Conservation (phyloP, 2,113 vertebrate genomes). For the Thermophis baileyi region DNA sequence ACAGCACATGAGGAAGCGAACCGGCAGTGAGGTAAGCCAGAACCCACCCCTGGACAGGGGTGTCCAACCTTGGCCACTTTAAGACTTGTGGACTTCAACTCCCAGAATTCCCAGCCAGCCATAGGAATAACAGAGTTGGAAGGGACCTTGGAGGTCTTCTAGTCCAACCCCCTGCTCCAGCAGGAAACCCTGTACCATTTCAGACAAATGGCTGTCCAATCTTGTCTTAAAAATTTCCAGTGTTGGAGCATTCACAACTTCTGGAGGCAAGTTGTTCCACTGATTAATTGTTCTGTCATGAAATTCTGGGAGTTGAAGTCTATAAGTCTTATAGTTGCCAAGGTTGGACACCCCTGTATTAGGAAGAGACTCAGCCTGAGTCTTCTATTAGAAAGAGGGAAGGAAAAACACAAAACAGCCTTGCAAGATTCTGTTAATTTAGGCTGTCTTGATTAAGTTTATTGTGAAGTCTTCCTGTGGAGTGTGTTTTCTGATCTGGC, state of each 20-base stretch:
- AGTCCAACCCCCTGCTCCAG: background rate
- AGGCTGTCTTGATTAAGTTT: background rate
- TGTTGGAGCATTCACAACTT: background rate
- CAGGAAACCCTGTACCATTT: background rate
- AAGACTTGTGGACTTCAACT: background rate
- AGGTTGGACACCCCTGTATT: background rate
- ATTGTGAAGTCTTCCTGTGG: background rate
- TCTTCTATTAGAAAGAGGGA: background rate
- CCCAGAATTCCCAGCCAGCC: background rate
- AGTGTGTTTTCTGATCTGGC: background rate
- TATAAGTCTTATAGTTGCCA: background rate
- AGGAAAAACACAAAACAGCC: background rate
- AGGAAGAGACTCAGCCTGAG: background rate
- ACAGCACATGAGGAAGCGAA: too few species aligned
- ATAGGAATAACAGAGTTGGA: background rate
- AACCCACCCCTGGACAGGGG: too few species aligned
- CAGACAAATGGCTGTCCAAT: background rate
- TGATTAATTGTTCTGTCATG: background rate
- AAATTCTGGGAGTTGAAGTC: background rate
- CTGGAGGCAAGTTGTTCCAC: background rate
- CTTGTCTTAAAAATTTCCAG: background rate
- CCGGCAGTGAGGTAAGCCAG: too few species aligned
- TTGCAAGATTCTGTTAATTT: background rate
- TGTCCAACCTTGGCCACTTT: background rate
- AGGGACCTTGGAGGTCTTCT: background rate